These are phyloP conservation scores for Ophonus ardosiacus DNA, from an alignment of 2,888 invertebrate species.

Conservation along the genomic window DNA sequence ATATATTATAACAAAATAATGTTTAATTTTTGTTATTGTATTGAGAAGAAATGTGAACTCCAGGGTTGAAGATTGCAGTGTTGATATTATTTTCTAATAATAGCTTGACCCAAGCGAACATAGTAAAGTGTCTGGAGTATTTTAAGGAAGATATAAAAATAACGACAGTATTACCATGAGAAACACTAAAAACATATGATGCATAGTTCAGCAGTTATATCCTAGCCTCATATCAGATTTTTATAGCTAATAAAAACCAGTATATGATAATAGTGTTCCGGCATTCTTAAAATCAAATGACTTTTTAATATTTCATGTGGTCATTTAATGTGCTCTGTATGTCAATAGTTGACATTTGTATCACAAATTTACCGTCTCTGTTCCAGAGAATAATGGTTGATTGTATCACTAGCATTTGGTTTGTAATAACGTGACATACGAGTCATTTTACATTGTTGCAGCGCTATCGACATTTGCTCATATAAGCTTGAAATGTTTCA, in stretches of 20 bases:
- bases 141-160: neutral
- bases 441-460: conserved; percentile 1
- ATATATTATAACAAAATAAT: too few relatives aligned
- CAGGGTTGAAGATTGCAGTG: too few relatives aligned
- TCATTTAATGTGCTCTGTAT: conserved; percentile 20
- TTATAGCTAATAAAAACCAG: neutral
- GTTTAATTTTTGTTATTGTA: too few relatives aligned
- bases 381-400: conserved; percentile 27
- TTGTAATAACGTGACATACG: conserved; percentile 21
- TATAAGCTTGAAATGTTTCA: conserved; percentile 7
- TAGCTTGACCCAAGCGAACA: neutral
- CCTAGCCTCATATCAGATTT: neutral
- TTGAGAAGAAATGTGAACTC: too few relatives aligned
- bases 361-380: conserved; percentile 4
- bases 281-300: conserved; percentile 29
- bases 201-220: neutral
- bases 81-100: too few relatives aligned
- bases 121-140: neutral
- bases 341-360: conserved; percentile 35
- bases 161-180: neutral
- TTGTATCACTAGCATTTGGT: conserved; percentile 32
- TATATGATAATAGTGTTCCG: conserved; percentile 5
- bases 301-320: conserved; percentile 38
- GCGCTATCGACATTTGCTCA: conserved; percentile 1
- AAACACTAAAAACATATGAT: neutral